Evolutionary conservation across 2,797 vertebrate genomes (phyloP), one percentile per base, ranked within the genome.

Genomic region (Jordanella pulchra): DNA sequence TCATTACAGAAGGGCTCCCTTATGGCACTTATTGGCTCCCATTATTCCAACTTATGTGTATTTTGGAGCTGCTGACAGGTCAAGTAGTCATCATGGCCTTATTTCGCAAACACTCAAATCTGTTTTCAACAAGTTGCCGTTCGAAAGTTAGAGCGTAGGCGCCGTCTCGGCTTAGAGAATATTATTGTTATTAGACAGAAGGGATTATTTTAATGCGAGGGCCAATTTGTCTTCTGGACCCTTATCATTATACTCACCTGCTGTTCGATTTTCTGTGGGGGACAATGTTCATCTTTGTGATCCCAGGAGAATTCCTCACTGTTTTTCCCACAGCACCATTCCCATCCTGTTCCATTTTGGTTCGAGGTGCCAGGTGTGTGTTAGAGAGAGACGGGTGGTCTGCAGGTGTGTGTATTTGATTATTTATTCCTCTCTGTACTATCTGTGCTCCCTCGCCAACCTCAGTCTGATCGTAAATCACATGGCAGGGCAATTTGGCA

Each of bases 261-360:
- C 85, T 81, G 82, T 39, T 70, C 79, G 82, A 79, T 81, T 80
- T 78, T 77, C 77, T 75, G 83, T 30, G 58, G 14, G 72, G 82
- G 28, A 95, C 93, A 95, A 91, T 90, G 91, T 88, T 86, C 61
- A 67, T 83, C 90, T 93, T 94, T 94, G 93, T 93, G 66, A 78
- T 88, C 87, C 83, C 69, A 0, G 21, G 86, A 90, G 91, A 92
- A 91, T 90, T 90, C 87, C 80, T 75, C 81, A 51, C 47, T 73
- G 82, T 90, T 81, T 42, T 70, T 88, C 78, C 78, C 60, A 73
- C 54, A 61, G 73, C 76, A 82, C 67, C 64, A 69, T 86, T 86
- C 75, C 72, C 70, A 63, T 72, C 82, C 77, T 82, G 4, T 84
- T 80, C 86, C 84, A 75, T 70, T 73, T 79, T 84, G 70, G 53